Base-by-base conservation (phyloP, 2,113 vertebrate genomes). In the Etheostoma cragini region DNA sequence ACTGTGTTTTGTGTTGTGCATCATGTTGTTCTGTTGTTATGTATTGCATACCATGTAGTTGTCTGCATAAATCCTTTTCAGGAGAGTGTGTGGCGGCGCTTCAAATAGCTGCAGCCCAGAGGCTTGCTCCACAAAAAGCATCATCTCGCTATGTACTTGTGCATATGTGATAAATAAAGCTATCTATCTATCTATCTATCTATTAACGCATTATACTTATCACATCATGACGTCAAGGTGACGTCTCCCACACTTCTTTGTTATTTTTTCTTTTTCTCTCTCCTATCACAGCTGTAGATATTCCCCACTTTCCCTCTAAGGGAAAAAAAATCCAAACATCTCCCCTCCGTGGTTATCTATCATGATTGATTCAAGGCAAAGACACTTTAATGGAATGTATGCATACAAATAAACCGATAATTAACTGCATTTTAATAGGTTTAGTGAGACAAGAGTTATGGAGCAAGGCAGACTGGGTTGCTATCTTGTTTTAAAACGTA, bases 381-480 rank as follows among this genome's bases (percentile, higher is more conserved):
- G 16, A 50, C 33, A 33, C 11, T 42, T 79, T 56, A 61, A 65
- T 45, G 62, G 15, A 21, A 66, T 38, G 6, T n/a, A 50, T 61
- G 79, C 57, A 67, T 68, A 57, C 1, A 81, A 74, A 87, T 71
- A 52, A 87, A 42, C 46, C 66, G 71, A 76, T 8, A 54, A 53
- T 50, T 0, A 6, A 11, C 33, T 53, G 49, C n/a, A 26, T 26
- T 56, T 46, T 57, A 52, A 83, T 81, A 24, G n/a, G 24, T 67
- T 80, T 53, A 56, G 14, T 67, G 60, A 67, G 49, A 77, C 13
- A 30, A 30, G 35, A 84, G 5, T 19, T 54, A 68, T 60, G 2
- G 13, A 5, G 8, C 45, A 21, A 61, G 30, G 22, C 65, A 24
- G 16, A 33, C 7, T 62, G 30, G 22, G 68, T 80, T 74, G 26